Evolutionary conservation across 2,888 invertebrate genomes (phyloP), one percentile per base, ranked within the genome.

Genomic region (Trissolcus brochymenae): DNA sequence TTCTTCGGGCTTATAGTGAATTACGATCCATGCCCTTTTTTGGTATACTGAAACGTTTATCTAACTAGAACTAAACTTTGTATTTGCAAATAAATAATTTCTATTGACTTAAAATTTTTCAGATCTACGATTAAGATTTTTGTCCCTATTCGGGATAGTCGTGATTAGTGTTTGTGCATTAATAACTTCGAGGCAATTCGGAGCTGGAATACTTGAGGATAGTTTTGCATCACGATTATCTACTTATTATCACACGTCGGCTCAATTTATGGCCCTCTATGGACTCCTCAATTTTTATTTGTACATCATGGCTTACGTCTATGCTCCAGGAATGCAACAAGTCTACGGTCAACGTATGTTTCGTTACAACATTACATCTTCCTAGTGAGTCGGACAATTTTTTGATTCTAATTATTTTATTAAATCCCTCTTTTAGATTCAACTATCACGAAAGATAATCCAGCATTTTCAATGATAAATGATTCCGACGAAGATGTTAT

Each of bases 401-500:
- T 54, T 11, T 14, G 54, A 55, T 64, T 64, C 40, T 55, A 46
- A 19, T 49, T 49, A n/a, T 49, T 19, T 19, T 19, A 19, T 19
- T 2, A 3, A 4, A 55, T 56, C 59, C 21, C 41, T 66, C 57
- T 67, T 40, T 54, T 91, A 95, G 98, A 98, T 90, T 93, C 95
- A 59, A 93, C 95, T 59, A 96, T 98, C 82, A 96, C 96, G 61
- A 98, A 98, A 90, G 98, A 98, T 91, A 98, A 98, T 91, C 98
- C 98, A 56, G 95, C 98, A 11, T 96, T 98, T 90, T 98, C 98
- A 19, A 98, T 99, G 98, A 94, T 98, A 83, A 98, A 98, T 90
- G 98, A 99, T 87, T 98, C 98, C 0, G 98, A 98, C 87, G 98
- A 98, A 89, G 97, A 97, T 81, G 97, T 98, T 7, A 95, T 98